Evolutionary conservation across 2,888 invertebrate genomes (phyloP).

Genomic region (Osedax frankpressi): DNA sequence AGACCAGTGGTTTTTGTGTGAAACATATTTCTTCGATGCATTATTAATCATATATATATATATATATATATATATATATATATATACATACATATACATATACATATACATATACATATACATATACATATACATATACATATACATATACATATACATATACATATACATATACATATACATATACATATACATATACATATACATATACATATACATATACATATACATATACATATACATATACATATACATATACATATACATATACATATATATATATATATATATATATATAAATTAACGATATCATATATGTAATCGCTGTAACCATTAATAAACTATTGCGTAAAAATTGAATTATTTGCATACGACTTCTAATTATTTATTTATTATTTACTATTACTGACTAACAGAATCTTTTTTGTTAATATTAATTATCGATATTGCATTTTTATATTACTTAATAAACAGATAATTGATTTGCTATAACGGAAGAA

Average conservation of each 20-base stretch:
- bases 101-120: constrained; percentile 18
- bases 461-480: no score
- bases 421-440: no score
- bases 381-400: no score
- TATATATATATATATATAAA: background rate
- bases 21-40: no score
- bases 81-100: constrained; percentile 15
- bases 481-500: no score
- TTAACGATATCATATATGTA: no score
- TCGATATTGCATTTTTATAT: no score
- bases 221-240: constrained; percentile 13
- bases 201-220: constrained; percentile 9
- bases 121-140: constrained; percentile 14
- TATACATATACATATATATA: background rate
- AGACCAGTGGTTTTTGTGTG: no score
- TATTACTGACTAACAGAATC: no score
- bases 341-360: no score
- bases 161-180: constrained; percentile 16
- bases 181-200: constrained; percentile 12
- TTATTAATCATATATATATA: background rate
- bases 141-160: constrained; percentile 12
- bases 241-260: constrained; percentile 9
- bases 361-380: no score
- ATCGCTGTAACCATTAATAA: no score
- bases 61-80: constrained; percentile 12